Conservation (phyloP, 2,888 invertebrate species). For the Meandrusa payeni region DNA sequence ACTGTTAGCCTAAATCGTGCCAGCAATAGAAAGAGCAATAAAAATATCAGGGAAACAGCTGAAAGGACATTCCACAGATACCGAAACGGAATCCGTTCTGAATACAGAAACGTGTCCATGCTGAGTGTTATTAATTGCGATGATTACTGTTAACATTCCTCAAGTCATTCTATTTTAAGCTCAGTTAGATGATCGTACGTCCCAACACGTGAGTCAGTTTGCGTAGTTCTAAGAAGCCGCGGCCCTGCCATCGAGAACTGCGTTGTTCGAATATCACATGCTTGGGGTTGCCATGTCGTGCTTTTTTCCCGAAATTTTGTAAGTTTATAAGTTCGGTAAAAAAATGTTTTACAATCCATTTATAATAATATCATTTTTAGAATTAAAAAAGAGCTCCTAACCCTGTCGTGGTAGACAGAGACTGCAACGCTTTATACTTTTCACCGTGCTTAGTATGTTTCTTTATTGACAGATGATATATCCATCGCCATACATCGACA, state of each 20-base stretch:
- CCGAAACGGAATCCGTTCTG: background rate
- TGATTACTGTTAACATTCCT: slow-evolving; percentile 45
- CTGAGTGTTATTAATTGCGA: slow-evolving; percentile 29
- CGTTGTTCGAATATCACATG: slow-evolving; percentile 19
- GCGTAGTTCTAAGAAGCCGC: slow-evolving; percentile 53
- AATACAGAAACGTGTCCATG: slow-evolving; percentile 7
- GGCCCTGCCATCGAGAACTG: slow-evolving; percentile 32
- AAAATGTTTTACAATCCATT: too few relatives aligned
- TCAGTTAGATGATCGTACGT: slow-evolving; percentile 52
- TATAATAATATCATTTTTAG: too few relatives aligned
- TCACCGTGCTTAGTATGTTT: too few relatives aligned
- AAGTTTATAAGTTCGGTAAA: background rate
- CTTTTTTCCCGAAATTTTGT: too few relatives aligned
- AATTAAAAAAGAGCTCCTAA: too few relatives aligned
- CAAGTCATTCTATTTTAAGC: slow-evolving; percentile 52
- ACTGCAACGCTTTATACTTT: too few relatives aligned
- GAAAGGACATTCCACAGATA: slow-evolving; percentile 6
- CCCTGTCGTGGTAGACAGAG: too few relatives aligned
- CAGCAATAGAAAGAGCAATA: too few relatives aligned
- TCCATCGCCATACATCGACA: too few relatives aligned
- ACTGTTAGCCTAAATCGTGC: too few relatives aligned
- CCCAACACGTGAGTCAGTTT: slow-evolving; percentile 53
- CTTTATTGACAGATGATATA: too few relatives aligned
- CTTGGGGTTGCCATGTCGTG: slow-evolving; percentile 9
- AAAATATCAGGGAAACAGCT: slow-evolving; percentile 2